These are phyloP conservation scores for Dallia pectoralis DNA, from an alignment of 2,797 vertebrate species.

Conservation along the genomic window DNA sequence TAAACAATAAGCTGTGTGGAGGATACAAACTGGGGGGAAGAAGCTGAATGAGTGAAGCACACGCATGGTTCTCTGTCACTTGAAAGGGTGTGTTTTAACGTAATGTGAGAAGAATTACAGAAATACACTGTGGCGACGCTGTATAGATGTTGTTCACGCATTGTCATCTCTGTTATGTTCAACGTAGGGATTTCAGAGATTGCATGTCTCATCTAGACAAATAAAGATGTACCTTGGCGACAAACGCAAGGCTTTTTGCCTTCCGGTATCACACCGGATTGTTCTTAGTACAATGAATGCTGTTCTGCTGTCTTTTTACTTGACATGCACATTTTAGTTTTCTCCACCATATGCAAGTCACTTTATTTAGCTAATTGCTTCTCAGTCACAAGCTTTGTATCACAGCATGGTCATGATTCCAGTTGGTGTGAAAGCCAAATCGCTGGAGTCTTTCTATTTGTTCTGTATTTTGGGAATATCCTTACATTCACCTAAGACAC, in stretches of 20 bases:
- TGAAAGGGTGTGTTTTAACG: slow-evolving; percentile 1
- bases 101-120: not conserved
- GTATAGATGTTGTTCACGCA: not conserved
- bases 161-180: slow-evolving; percentile 15
- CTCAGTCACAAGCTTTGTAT: slow-evolving; percentile 17
- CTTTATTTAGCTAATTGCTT: slow-evolving; percentile 5
- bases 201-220: slow-evolving; percentile 24
- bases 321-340: not conserved
- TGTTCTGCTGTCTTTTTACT: not conserved
- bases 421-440: not conserved
- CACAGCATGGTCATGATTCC: not conserved
- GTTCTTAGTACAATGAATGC: not conserved
- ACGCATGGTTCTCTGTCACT: slow-evolving; percentile 12
- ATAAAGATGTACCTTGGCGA: slow-evolving; percentile 20
- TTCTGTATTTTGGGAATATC: no score
- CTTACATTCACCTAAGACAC: no score
- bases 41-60: slow-evolving; percentile 15
- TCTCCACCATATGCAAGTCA: not conserved
- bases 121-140: not conserved
- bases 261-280: slow-evolving; percentile 36
- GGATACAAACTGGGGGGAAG: not conserved
- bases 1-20: slow-evolving; percentile 30
- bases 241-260: slow-evolving; percentile 49
- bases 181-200: slow-evolving; percentile 17
- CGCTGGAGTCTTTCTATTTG: no score